Evolutionary conservation across 2,888 invertebrate genomes (phyloP).

Genomic region (Campoplex capitator): DNA sequence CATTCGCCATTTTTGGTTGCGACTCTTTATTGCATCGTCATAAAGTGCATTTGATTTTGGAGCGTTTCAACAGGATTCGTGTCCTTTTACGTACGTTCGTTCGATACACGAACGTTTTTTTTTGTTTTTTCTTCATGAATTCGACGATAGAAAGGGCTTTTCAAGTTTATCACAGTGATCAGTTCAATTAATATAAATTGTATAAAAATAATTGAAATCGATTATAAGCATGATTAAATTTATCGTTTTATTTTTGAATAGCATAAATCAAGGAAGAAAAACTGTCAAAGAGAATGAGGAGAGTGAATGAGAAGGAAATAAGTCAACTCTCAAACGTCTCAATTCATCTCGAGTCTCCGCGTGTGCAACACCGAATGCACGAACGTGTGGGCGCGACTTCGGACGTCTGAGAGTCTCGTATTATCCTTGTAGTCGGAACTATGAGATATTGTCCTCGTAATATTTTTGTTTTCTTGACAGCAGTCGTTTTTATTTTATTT

Average conservation of each 20-base stretch:
- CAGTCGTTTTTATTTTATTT: background rate
- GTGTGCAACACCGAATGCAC: conserved; percentile 46
- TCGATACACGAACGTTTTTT: background rate
- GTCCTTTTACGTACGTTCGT: conserved; percentile 8
- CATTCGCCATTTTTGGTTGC: conserved; percentile 39
- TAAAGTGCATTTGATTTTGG: conserved; percentile 49
- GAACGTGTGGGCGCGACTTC: conserved; percentile 60
- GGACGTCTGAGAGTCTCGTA: conserved; percentile 40
- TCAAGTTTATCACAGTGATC: background rate
- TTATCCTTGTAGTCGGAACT: conserved; percentile 24
- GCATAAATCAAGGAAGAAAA: background rate
- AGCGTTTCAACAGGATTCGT: background rate
- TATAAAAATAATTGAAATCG: background rate
- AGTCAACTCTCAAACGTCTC: conserved; percentile 65
- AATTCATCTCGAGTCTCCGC: conserved; percentile 58
- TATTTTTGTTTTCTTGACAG: conserved; percentile 23
- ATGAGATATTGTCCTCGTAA: conserved; percentile 39
- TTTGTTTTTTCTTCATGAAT: background rate
- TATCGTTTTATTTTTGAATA: background rate
- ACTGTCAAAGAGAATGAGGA: background rate
- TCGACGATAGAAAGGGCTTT: background rate
- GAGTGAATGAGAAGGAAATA: conserved; percentile 23
- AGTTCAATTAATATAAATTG: background rate
- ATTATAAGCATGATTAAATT: background rate
- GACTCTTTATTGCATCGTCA: conserved; percentile 4